A percentile compares a stretch with the other conserved stretches of the same genome.
phyloP scores from a whole-genome alignment of 2,888 invertebrate genomes.

The Willowsia nigromaculata region DNA sequence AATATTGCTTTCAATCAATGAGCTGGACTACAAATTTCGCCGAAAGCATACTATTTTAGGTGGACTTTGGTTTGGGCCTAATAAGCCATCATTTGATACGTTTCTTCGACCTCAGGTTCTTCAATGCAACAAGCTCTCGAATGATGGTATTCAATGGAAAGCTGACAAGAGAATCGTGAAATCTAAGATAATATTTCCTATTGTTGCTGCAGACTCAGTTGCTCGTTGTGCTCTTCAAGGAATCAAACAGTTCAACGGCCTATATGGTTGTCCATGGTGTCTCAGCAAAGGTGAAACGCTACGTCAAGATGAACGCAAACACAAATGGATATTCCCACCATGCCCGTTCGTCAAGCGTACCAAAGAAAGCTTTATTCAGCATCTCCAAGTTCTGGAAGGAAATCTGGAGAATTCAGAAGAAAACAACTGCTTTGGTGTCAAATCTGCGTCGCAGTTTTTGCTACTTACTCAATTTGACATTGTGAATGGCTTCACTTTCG shows the following conservation, averaged over 20 bases:
- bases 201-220: conserved; percentile 6
- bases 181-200: neutral
- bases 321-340: too few species aligned
- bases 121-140: neutral
- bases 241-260: conserved; percentile 43
- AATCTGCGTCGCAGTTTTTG: conserved; percentile 61
- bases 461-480: conserved; percentile 70
- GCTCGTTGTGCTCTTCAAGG: conserved; percentile 39
- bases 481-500: conserved; percentile 65
- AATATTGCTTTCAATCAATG: neutral
- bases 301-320: too few species aligned
- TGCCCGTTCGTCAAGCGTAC: neutral
- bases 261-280: neutral
- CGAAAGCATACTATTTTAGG: conserved; percentile 5
- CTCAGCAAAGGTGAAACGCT: too few species aligned
- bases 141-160: neutral
- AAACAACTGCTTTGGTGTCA: too few species aligned
- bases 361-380: neutral
- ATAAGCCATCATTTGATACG: neutral
- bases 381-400: neutral
- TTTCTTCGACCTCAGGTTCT: conserved; percentile 9
- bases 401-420: too few species aligned
- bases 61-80: conserved; percentile 19
- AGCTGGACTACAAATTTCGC: neutral
- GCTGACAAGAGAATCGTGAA: neutral